These are phyloP conservation scores for Cyanocitta stelleri DNA, from an alignment of 2,113 vertebrate genomes.

Conservation along the genomic window DNA sequence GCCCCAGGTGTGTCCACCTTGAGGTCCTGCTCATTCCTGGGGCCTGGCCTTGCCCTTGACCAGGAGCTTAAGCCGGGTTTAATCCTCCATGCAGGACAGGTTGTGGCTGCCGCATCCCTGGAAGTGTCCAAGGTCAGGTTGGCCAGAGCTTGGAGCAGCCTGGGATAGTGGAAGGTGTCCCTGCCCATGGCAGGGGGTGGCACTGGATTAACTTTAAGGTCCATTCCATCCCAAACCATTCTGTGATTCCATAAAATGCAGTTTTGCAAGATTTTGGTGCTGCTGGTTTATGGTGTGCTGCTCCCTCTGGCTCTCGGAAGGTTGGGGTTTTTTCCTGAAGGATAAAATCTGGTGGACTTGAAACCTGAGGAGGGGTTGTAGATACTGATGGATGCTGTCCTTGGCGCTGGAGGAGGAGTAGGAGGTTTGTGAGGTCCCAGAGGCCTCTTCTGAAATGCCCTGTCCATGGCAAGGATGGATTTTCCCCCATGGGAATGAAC, in stretches of 20 bases:
- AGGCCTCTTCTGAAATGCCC: not conserved
- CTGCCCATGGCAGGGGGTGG: not conserved
- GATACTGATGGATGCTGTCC: not conserved
- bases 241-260: not conserved
- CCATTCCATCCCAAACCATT: not conserved
- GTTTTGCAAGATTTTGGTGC: not conserved
- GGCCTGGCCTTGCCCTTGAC: not conserved
- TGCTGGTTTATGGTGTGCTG: not conserved
- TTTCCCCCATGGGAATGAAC: not conserved
- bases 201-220: not conserved
- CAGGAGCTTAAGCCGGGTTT: not conserved
- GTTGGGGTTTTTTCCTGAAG: not conserved
- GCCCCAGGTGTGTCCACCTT: rapidly evolving
- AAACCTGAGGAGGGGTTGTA: not conserved
- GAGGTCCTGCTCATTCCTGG: not conserved
- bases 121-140: not conserved
- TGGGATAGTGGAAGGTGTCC: not conserved
- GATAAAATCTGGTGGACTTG: not conserved
- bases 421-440: not conserved
- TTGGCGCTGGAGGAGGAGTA: not conserved
- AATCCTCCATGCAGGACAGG: rapidly evolving
- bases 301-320: not conserved
- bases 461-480: not conserved
- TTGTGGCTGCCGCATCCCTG: not conserved
- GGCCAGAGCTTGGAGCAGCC: not conserved